Evolutionary conservation across 2,113 vertebrate species (phyloP), one percentile per base, ranked within the genome.

Genomic region (Ascaphus truei): DNA sequence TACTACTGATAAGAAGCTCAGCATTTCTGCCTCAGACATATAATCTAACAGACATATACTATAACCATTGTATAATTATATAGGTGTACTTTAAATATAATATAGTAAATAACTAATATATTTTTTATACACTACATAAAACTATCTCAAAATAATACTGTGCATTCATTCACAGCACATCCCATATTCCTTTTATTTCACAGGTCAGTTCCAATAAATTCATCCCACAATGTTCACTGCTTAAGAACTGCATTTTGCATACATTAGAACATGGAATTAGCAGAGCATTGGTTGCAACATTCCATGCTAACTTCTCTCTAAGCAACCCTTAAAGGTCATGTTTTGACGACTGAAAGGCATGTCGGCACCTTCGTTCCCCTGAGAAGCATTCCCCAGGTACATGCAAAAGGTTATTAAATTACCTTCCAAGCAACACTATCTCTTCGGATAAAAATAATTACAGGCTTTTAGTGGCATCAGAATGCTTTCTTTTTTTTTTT

Each of bases 381-480:
- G 95, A 94, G 95, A 92, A 92, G 94, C 91, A 91, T 91, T 98
- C 95, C 97, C 97, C 95, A 99, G 96, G 95, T 98, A 96, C 94
- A 94, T 89, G 94, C 93, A 92, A 98, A 99, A 99, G 96, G 97
- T 98, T 98, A 98, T 95, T 92, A 98, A 98, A 99, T 98, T 97
- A 99, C 96, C 95, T 98, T 95, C 92, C 76, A 84, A 90, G 88
- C 92, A 87, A 92, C 90, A 92, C 92, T 92, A 93, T 95, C 91
- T 94, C 90, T 91, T 93, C 76, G 83, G 89, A 94, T 94, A 95
- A 94, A 96, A 97, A 98, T 99, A 99, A 99, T 98, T 98, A 99
- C 93, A 95, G 94, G 93, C 90, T 90, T 94, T 96, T 94, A 95
- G 86, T 90, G 91, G 91, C 88, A 90, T 90, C 93, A 92, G 92